A percentile compares a stretch with the other conserved stretches of the same genome.
Evolutionary conservation across 37 sponge, comb jelly and placozoan species (phyloP).

Genomic region (Cliona cf. orientalis): DNA sequence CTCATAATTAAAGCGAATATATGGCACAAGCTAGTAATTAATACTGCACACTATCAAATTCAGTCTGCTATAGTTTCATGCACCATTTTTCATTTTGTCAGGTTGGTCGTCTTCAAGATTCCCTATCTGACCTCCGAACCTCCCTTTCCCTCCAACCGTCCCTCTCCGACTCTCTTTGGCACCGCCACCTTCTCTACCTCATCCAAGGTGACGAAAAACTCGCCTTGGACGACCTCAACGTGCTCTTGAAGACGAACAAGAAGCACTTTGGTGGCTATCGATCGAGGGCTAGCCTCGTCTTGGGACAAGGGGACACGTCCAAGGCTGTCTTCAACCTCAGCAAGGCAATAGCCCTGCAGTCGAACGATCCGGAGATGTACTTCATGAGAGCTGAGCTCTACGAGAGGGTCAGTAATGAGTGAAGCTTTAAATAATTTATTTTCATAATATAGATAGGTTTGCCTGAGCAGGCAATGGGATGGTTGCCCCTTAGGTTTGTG

Average conservation of each 20-base stretch:
- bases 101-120: conserved; percentile 73
- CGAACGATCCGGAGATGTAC: conserved; percentile 58
- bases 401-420: conserved; percentile 52
- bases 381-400: conserved; percentile 77
- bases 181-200: conserved; percentile 73
- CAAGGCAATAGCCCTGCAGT: conserved; percentile 67
- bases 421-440: not conserved
- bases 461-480: too few species aligned
- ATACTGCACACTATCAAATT: too few species aligned
- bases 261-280: conserved; percentile 57
- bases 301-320: conserved; percentile 23
- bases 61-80: too few species aligned
- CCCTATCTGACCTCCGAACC: conserved; percentile 60
- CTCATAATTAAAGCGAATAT: too few species aligned
- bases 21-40: too few species aligned
- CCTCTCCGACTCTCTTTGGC: conserved; percentile 79
- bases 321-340: conserved; percentile 26
- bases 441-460: too few species aligned
- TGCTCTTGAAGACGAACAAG: conserved; percentile 66
- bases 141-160: conserved; percentile 70
- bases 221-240: conserved; percentile 73
- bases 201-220: conserved; percentile 44
- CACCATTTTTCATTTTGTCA: not conserved
- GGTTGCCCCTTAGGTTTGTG: too few species aligned
- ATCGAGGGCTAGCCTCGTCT: conserved; percentile 35